These are phyloP conservation scores for Hymenopus coronatus DNA, from an alignment of 2,888 invertebrate species.

Conservation along the genomic window DNA sequence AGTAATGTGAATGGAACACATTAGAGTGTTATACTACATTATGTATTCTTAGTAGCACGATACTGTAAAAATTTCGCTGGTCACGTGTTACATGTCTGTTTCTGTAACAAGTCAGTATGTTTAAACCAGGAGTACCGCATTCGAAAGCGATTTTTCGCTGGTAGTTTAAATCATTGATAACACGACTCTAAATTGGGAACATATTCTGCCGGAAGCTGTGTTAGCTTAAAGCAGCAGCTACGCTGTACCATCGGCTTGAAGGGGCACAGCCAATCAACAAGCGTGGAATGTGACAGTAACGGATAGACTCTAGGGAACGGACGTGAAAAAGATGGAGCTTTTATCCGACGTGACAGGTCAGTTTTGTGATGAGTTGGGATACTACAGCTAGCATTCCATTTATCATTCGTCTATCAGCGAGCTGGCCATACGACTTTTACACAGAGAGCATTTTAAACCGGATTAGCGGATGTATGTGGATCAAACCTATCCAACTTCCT, in stretches of 20 bases:
- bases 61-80: too few relatives aligned
- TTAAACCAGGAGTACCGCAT: too few relatives aligned
- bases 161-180: too few relatives aligned
- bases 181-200: too few relatives aligned
- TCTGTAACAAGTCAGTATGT: too few relatives aligned
- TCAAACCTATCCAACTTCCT: neutral
- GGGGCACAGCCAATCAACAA: neutral
- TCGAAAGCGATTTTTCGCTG: too few relatives aligned
- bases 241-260: neutral
- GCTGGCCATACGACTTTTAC: neutral
- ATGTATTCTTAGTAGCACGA: too few relatives aligned
- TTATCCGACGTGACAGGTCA: neutral
- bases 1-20: too few relatives aligned
- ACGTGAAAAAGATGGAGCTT: neutral
- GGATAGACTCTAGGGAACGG: neutral
- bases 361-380: neutral
- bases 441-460: neutral
- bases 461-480: neutral
- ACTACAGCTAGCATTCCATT: neutral
- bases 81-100: too few relatives aligned
- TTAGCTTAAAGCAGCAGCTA: neutral
- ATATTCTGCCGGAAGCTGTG: neutral
- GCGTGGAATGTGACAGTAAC: neutral
- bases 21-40: too few relatives aligned
- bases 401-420: neutral